phyloP scores from a whole-genome alignment of 1,140 invertebrate genomes.

The Luehdorfia chinensis region DNA sequence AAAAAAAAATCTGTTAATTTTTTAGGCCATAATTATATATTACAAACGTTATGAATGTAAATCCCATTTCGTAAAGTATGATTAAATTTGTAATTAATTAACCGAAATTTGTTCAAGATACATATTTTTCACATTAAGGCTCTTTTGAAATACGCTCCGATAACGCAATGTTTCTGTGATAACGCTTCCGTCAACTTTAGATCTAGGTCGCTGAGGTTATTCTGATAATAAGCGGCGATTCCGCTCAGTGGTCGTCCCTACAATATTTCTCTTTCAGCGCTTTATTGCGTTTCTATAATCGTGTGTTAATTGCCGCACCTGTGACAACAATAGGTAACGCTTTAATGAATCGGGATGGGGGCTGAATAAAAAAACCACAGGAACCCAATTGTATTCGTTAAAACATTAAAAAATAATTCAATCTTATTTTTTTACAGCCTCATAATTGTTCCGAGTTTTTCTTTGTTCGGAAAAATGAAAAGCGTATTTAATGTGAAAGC shows the following conservation, averaged over 20 bases:
- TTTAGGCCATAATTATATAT: no score
- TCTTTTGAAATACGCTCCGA: no score
- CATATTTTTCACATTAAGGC: no score
- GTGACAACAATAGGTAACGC: conserved; percentile 36
- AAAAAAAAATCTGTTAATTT: no score
- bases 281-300: conserved; percentile 43
- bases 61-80: no score
- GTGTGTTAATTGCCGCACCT: conserved; percentile 38
- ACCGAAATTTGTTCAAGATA: no score
- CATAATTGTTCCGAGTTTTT: conserved; percentile 14
- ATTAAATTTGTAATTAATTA: no score
- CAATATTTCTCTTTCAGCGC: conserved; percentile 35
- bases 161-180: no score
- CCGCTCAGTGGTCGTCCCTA: conserved; percentile 12
- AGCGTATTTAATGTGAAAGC: background rate
- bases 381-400: conserved; percentile 16
- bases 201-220: conserved; percentile 1
- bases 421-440: conserved; percentile 10
- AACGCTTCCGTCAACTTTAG: background rate
- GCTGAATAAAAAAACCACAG: conserved; percentile 12
- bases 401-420: conserved; percentile 15
- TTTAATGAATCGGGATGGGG: conserved; percentile 22
- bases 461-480: background rate
- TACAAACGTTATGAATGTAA: no score
- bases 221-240: conserved; percentile 9